Base-by-base conservation (phyloP, 2,113 vertebrate species). In the Laticauda laticaudata region DNA sequence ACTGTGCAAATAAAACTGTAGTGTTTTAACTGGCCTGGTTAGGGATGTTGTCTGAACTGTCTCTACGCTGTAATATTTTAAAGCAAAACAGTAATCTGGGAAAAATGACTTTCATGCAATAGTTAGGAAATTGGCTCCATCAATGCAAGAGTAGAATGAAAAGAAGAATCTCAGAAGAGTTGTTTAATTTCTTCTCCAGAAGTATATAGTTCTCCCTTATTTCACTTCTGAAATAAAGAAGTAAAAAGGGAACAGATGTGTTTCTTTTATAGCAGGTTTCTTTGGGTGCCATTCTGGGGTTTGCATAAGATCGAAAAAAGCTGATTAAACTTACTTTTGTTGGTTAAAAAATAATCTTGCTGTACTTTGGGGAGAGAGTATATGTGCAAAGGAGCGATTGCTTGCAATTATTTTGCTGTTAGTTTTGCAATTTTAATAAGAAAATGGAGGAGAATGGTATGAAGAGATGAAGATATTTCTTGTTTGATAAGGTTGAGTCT, bases 321-420 rank as follows among this genome's bases (percentile, higher is more conserved):
- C 12, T 54, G 51, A 53, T 10, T 53, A n/a, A n/a, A 34, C n/a
- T 34, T 10, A 0, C 0, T 8, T 45, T 86, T 26, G n/a, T 18
- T 34, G 14, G 64, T 75, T 75, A 75, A 75, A 75, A 75, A 34
- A 75, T 75, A 34, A 75, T 75, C 2, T 75, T 69, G 64, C 34
- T 75, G n/a, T 34, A n/a, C 64, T 75, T 75, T 34, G 5, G n/a
- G 5, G 14, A 5, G 64, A 18, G n/a, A 10, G 24, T 3, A 3
- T 29, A 12, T 29, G n/a, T 18, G 64, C 14, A 18, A 34, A 34
- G n/a, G 64, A 75, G 34, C 2, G 2, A 34, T 75, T 75, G 61
- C 61, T n/a, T 69, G 64, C 64, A 34, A 75, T 75, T 34, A 34
- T 75, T 75, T 75, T 34, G 14, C 14, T 18, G 64, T 34, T 75